A percentile compares a stretch with the other conserved stretches of the same genome.
Conservation (phyloP, 2,888 invertebrate species). For the Lasioglossum pauxillum region DNA sequence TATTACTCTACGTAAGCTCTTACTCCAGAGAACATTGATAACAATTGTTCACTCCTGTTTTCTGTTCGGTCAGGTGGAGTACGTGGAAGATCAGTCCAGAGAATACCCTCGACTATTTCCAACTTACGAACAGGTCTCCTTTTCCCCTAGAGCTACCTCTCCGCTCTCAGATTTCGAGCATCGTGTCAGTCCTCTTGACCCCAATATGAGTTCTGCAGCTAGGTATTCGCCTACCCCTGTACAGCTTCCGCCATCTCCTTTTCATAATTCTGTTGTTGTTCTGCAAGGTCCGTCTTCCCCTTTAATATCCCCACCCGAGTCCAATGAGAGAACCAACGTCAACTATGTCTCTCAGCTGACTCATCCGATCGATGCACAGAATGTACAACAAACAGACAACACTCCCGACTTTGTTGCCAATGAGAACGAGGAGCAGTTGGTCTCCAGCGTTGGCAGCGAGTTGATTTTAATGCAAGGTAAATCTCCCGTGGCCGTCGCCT, state of each 20-base stretch:
- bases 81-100: slow-evolving; percentile 80
- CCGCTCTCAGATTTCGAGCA: slow-evolving; percentile 83
- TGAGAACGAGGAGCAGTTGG: slow-evolving; percentile 77
- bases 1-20: not conserved
- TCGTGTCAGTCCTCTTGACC: slow-evolving; percentile 82
- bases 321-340: slow-evolving; percentile 73
- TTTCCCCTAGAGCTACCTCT: slow-evolving; percentile 80
- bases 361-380: slow-evolving; percentile 73
- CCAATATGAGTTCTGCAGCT: slow-evolving; percentile 86
- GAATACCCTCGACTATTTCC: slow-evolving; percentile 81
- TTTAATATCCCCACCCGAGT: slow-evolving; percentile 78
- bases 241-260: slow-evolving; percentile 80
- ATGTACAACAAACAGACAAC: slow-evolving; percentile 72
- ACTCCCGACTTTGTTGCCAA: slow-evolving; percentile 78
- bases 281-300: slow-evolving; percentile 82
- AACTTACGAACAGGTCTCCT: slow-evolving; percentile 81
- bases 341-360: slow-evolving; percentile 77
- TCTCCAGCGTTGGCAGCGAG: slow-evolving; percentile 78
- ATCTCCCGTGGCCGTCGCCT: not conserved
- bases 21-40: not conserved
- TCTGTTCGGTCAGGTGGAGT: slow-evolving; percentile 77
- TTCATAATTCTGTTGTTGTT: slow-evolving; percentile 81
- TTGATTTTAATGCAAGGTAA: slow-evolving; percentile 82
- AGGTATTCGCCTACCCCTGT: slow-evolving; percentile 87
- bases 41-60: not conserved